Evolutionary conservation across 2,888 invertebrate genomes (phyloP).

Genomic region (Callosobruchus maculatus): DNA sequence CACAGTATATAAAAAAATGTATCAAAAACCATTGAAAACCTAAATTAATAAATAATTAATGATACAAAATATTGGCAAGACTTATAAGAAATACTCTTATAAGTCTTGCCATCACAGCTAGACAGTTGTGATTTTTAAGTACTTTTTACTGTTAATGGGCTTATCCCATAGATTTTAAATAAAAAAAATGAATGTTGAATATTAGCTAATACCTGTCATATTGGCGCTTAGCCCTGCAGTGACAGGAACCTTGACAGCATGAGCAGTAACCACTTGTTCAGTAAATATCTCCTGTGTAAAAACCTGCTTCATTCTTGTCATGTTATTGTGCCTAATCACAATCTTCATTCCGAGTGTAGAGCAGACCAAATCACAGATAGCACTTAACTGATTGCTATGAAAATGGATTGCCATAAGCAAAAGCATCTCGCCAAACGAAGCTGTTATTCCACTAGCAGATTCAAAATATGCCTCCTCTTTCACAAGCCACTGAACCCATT

Average conservation of each 20-base stretch:
- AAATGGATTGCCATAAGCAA: slow-evolving; percentile 95
- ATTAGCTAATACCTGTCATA: slow-evolving; percentile 54
- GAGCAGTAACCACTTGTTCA: slow-evolving; percentile 92
- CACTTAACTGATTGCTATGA: slow-evolving; percentile 89
- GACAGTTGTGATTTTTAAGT: no score
- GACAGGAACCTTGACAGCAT: slow-evolving; percentile 94
- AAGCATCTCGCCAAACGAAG: slow-evolving; percentile 93
- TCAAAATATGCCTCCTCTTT: slow-evolving; percentile 87
- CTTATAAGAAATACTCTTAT: no score
- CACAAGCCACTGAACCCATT: slow-evolving; percentile 91
- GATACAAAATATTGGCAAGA: no score
- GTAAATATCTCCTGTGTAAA: slow-evolving; percentile 97
- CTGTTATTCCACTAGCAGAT: slow-evolving; percentile 77
- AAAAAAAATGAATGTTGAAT: neutral
- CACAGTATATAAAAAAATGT: no score
- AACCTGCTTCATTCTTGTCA: slow-evolving; percentile 85
- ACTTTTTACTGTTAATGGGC: no score
- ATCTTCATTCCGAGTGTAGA: slow-evolving; percentile 94
- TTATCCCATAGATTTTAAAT: no score
- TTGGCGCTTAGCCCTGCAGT: slow-evolving; percentile 84
- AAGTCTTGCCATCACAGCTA: no score
- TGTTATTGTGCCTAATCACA: slow-evolving; percentile 79
- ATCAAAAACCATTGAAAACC: no score
- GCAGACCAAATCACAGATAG: slow-evolving; percentile 91
- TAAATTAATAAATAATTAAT: no score